phyloP scores from a whole-genome alignment of 2,888 invertebrate species.

The Drosophila antonietae region DNA sequence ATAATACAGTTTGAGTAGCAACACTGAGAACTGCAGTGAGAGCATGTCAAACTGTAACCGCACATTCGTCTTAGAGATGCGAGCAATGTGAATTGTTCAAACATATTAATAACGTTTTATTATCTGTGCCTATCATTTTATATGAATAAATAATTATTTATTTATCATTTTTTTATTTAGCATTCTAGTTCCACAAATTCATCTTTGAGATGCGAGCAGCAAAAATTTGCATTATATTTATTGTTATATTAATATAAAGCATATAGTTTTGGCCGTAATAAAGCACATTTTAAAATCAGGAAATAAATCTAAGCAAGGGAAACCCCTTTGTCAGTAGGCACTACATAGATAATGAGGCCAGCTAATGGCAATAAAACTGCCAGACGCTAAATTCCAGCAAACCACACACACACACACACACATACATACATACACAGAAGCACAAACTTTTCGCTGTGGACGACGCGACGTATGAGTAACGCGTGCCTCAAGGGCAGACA shows the following conservation, averaged over 20 bases:
- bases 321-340: constrained; percentile 16
- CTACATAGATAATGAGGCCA: constrained; percentile 50
- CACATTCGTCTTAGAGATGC: constrained; percentile 18
- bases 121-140: background rate
- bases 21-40: background rate
- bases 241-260: background rate
- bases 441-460: constrained; percentile 10
- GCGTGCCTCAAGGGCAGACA: constrained; percentile 63
- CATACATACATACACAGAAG: constrained; percentile 12
- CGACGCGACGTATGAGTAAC: constrained; percentile 63
- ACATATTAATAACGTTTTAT: constrained; percentile 5
- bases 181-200: too few species aligned
- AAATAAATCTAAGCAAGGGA: constrained; percentile 7
- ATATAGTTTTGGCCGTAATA: background rate
- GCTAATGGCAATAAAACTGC: constrained; percentile 60
- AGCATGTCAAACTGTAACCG: constrained; percentile 27
- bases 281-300: constrained; percentile 22
- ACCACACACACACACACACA: constrained; percentile 32
- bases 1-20: constrained; percentile 62
- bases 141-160: background rate
- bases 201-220: too few species aligned
- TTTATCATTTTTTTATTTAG: background rate
- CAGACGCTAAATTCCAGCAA: constrained; percentile 25
- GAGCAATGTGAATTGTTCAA: constrained; percentile 38
- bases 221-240: background rate